Percentiles rank a stretch among this genome's conserved stretches.
Conservation (phyloP, 1,140 invertebrate genomes). For the Papilio machaon region DNA sequence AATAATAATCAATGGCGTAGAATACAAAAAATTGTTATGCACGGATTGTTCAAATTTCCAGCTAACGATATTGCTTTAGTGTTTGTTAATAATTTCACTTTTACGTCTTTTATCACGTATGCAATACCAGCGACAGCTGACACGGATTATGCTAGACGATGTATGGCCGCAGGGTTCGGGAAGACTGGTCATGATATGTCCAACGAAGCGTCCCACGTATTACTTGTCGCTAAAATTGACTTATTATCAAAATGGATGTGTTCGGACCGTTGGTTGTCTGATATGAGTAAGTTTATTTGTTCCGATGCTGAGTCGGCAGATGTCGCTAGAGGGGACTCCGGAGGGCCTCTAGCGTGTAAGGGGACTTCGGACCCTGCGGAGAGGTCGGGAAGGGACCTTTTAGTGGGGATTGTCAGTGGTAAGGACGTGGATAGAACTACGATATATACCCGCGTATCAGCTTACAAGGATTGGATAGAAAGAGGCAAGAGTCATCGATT, state of each 20-base stretch:
- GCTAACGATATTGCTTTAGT: slow-evolving; percentile 62
- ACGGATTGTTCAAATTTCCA: slow-evolving; percentile 59
- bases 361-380: slow-evolving; percentile 54
- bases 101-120: slow-evolving; percentile 49
- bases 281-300: slow-evolving; percentile 68
- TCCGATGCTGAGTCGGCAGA: slow-evolving; percentile 56
- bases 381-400: slow-evolving; percentile 42
- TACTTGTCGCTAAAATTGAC: slow-evolving; percentile 55
- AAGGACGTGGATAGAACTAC: slow-evolving; percentile 69
- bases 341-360: slow-evolving; percentile 62
- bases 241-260: slow-evolving; percentile 55
- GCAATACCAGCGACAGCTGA: slow-evolving; percentile 47
- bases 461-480: slow-evolving; percentile 60
- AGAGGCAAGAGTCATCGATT: slow-evolving; percentile 38
- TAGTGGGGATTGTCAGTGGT: slow-evolving; percentile 67
- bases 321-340: slow-evolving; percentile 64
- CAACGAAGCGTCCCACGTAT: slow-evolving; percentile 43
- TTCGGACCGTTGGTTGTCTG: slow-evolving; percentile 60
- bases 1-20: slow-evolving; percentile 55
- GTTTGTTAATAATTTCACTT: slow-evolving; percentile 51
- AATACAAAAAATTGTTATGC: slow-evolving; percentile 50
- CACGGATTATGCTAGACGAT: slow-evolving; percentile 53
- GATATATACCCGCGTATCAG: slow-evolving; percentile 63
- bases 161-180: slow-evolving; percentile 60
- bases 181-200: slow-evolving; percentile 40